Evolutionary conservation across 2,113 vertebrate species (phyloP), one percentile per base, ranked within the genome.

Genomic region (Hypanus sabinus): DNA sequence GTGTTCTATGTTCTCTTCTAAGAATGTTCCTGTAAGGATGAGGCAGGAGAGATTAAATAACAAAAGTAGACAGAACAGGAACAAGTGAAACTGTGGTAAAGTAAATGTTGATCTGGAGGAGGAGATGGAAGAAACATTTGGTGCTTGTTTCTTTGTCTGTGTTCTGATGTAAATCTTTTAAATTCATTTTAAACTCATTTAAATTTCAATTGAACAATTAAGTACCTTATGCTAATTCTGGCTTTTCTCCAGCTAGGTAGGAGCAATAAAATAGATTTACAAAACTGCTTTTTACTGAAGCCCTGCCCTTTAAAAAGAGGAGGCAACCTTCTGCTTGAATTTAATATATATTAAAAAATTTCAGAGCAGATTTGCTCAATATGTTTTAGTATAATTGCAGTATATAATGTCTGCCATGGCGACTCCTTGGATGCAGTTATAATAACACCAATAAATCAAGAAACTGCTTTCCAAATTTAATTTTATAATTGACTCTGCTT

Each of bases 221-320:
- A 60, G 33, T 88, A 60, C 0, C 57, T 33, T 57, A 65, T 33
- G 12, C 30, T n/a, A 62, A 20, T 88, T 65, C 57, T 65, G 57
- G 60, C 60, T 88, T 30, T 7, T 30, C 27, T 33, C 14, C 57
- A 30, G 30, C 5, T 60, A 60, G 27, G 62, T 73, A 88, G 57
- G 62, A 88, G n/a, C 57, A 88, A n/a, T 14, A 88, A 65, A 79
- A 88, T 57, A 85, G 81, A 27, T n/a, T 65, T 88, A 30, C 11
- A 88, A 88, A 33, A 93, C 16, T 71, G 20, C 36, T 92, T 73
- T 46, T 88, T n/a, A 73, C 9, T 46, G n/a, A 92, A 91, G 88
- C 5, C 9, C 46, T 68, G 16, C n/a, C 87, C 87, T 20, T 90
- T 90, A 20, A 90, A 68, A 90, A 70, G 30, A 91, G 55, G 14